Conservation (phyloP, 2,888 invertebrate genomes). For the Apomyelois bistriatella region DNA sequence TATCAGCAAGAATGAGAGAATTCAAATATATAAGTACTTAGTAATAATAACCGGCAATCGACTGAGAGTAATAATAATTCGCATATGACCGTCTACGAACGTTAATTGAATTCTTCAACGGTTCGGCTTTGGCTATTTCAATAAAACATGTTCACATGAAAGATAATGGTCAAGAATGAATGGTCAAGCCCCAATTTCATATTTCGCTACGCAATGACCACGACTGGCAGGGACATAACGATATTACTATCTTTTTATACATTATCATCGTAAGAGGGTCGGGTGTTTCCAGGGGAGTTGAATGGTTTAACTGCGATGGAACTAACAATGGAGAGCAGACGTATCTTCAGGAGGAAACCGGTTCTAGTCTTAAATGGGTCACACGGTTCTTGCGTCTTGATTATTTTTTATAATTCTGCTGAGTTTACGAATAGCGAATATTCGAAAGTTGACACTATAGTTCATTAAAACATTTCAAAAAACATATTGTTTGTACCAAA, state of each 20-base stretch:
- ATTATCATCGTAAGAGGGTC: conserved; percentile 71
- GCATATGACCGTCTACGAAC: conserved; percentile 34
- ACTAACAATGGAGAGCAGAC: conserved; percentile 60
- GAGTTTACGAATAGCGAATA: conserved; percentile 28
- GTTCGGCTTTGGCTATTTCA: conserved; percentile 35
- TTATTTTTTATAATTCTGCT: conserved; percentile 56
- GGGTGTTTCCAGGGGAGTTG: conserved; percentile 66
- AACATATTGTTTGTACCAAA: too few relatives aligned
- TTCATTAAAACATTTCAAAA: too few relatives aligned
- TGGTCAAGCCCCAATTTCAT: conserved; percentile 67
- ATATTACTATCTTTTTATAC: conserved; percentile 67
- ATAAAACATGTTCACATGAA: conserved; percentile 52
- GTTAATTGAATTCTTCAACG: conserved; percentile 47
- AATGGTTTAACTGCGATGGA: conserved; percentile 71
- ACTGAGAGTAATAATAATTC: conserved; percentile 49
- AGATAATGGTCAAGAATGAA: conserved; percentile 65
- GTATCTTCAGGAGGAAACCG: conserved; percentile 75
- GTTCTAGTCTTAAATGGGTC: conserved; percentile 77
- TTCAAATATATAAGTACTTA: conserved; percentile 16
- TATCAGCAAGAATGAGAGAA: conserved; percentile 6
- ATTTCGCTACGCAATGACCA: conserved; percentile 63
- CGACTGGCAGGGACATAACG: conserved; percentile 57
- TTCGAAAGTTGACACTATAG: too few relatives aligned
- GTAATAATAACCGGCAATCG: conserved; percentile 35
- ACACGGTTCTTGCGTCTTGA: conserved; percentile 73